Conservation (phyloP, 2,113 vertebrate species). For the Spizaetus ornatus region DNA sequence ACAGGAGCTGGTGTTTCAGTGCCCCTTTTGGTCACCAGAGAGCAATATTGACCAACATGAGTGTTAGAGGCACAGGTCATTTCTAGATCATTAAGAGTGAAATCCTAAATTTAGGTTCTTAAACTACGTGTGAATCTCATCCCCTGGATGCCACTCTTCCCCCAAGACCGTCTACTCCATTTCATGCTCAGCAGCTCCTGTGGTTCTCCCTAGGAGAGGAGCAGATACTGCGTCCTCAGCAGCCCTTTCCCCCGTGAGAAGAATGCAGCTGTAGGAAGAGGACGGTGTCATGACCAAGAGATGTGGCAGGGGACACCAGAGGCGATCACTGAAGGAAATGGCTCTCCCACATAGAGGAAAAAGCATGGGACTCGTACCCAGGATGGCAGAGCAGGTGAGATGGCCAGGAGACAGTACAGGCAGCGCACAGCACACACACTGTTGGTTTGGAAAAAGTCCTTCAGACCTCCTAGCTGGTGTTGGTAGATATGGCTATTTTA, state of each 20-base stretch:
- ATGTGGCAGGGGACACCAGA: not conserved
- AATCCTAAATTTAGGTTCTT: not conserved
- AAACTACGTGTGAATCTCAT: not conserved
- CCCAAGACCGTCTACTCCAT: not conserved
- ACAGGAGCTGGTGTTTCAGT: not conserved
- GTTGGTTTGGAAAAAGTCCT: not conserved
- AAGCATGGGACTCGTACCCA: not conserved
- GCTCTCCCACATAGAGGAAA: not conserved
- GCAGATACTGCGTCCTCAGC: not conserved
- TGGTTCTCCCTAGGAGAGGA: not conserved
- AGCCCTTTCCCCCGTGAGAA: not conserved
- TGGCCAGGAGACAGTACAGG: not conserved
- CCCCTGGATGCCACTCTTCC: not conserved
- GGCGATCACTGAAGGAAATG: not conserved
- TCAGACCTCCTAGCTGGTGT: not conserved
- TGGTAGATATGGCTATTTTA: not conserved
- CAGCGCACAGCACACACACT: rapidly evolving
- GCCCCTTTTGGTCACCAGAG: not conserved
- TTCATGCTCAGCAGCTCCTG: not conserved
- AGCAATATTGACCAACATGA: not conserved
- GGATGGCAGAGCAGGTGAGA: not conserved
- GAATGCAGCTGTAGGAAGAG: not conserved
- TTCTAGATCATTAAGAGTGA: not conserved
- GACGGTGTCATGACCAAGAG: not conserved
- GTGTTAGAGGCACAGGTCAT: not conserved